phyloP scores from a whole-genome alignment of 2,888 invertebrate species.

The Beris morrisii region DNA sequence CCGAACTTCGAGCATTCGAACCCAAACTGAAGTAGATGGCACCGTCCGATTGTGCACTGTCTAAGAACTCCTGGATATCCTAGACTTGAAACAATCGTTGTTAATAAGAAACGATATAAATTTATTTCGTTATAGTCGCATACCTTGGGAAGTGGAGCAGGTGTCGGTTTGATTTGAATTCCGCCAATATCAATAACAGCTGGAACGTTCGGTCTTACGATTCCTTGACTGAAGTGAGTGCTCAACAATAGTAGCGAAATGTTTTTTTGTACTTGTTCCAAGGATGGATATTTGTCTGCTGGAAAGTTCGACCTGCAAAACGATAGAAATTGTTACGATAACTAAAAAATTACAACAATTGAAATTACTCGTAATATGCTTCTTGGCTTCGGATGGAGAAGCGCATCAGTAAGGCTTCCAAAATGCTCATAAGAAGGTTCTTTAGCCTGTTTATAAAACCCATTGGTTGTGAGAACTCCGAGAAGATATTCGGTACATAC shows the following conservation, averaged over 20 bases:
- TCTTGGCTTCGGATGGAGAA: background rate
- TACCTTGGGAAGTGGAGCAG: constrained; percentile 49
- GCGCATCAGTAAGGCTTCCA: background rate
- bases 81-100: background rate
- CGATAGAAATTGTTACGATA: constrained; percentile 10
- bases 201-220: constrained; percentile 50
- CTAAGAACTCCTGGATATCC: constrained; percentile 49
- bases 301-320: constrained; percentile 44
- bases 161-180: constrained; percentile 49
- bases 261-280: constrained; percentile 45
- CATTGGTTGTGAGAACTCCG: background rate
- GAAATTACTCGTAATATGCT: constrained; percentile 4
- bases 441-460: constrained; percentile 1
- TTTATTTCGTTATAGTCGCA: background rate
- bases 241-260: constrained; percentile 50
- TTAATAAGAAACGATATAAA: background rate
- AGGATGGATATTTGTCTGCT: constrained; percentile 43
- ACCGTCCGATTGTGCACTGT: constrained; percentile 48
- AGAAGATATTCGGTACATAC: constrained; percentile 44
- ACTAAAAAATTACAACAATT: too few species aligned
- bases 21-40: constrained; percentile 57
- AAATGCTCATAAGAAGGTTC: background rate
- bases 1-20: constrained; percentile 52
- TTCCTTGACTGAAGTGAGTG: constrained; percentile 51
- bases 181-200: constrained; percentile 52